phyloP scores from a whole-genome alignment of 1,140 invertebrate genomes.

The Nixonia krombeini region DNA sequence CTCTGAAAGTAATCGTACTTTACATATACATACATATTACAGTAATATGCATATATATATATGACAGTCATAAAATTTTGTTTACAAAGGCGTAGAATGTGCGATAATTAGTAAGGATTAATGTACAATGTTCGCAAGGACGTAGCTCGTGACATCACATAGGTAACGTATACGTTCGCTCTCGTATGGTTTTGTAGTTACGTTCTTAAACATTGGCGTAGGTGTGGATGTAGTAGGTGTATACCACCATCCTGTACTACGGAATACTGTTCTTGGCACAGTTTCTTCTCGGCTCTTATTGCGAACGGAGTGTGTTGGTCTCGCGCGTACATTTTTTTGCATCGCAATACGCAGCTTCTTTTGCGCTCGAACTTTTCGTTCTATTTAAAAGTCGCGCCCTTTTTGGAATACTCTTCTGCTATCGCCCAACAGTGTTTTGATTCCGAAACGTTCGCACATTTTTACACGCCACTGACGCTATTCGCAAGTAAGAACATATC shows the following conservation, averaged over 20 bases:
- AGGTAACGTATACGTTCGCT: neutral
- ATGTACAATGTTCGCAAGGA: neutral
- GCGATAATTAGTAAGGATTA: neutral
- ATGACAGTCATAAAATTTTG: no score
- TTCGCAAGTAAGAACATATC: constrained; percentile 1
- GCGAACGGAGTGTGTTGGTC: constrained; percentile 25
- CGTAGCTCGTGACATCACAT: constrained; percentile 1
- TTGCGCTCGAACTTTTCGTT: neutral
- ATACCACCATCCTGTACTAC: constrained; percentile 35
- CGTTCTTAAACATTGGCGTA: constrained; percentile 28
- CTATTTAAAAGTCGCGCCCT: constrained; percentile 28
- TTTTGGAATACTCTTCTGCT: neutral
- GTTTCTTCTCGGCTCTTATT: constrained; percentile 47
- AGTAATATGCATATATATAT: no score
- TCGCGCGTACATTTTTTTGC: constrained; percentile 8
- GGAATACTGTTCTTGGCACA: constrained; percentile 46
- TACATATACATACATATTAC: no score
- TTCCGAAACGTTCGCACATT: neutral
- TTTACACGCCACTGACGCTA: neutral
- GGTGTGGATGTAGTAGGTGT: constrained; percentile 42
- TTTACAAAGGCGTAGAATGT: neutral
- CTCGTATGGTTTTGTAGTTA: constrained; percentile 14
- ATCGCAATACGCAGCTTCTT: constrained; percentile 8
- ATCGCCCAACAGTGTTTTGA: neutral
- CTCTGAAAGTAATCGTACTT: no score